Percentiles rank a stretch among this genome's conserved stretches.
Conservation (phyloP, 2,888 invertebrate genomes). For the Cactoblastis cactorum region DNA sequence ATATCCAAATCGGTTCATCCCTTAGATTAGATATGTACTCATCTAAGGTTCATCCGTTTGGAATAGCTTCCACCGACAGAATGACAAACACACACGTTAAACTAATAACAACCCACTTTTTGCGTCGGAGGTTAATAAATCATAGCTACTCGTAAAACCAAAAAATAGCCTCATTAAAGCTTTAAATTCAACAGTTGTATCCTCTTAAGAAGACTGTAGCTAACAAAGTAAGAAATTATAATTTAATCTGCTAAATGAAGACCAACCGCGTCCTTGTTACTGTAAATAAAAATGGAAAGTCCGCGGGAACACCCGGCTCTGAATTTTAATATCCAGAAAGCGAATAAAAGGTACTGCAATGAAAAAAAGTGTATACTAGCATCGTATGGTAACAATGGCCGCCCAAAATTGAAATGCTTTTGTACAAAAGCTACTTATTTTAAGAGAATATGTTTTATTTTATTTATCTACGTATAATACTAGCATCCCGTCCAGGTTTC, state of each 20-base stretch:
- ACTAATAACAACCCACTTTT: too few species aligned
- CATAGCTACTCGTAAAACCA: too few species aligned
- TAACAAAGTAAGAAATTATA: neutral
- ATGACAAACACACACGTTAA: too few species aligned
- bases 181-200: too few species aligned
- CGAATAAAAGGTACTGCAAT: neutral
- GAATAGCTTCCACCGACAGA: too few species aligned
- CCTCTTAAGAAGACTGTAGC: neutral
- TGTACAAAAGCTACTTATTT: neutral
- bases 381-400: neutral
- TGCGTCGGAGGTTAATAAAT: too few species aligned
- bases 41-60: too few species aligned
- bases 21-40: too few species aligned
- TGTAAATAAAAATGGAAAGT: neutral
- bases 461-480: too few species aligned
- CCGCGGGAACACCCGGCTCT: neutral
- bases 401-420: neutral
- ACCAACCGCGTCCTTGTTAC: neutral
- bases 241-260: conserved; percentile 4
- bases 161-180: too few species aligned
- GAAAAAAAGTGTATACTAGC: neutral
- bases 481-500: neutral
- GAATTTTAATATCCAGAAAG: conserved; percentile 2
- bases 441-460: neutral
- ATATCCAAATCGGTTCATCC: too few species aligned